phyloP scores from a whole-genome alignment of 2,888 invertebrate genomes.

The Caenorhabditis japonica region DNA sequence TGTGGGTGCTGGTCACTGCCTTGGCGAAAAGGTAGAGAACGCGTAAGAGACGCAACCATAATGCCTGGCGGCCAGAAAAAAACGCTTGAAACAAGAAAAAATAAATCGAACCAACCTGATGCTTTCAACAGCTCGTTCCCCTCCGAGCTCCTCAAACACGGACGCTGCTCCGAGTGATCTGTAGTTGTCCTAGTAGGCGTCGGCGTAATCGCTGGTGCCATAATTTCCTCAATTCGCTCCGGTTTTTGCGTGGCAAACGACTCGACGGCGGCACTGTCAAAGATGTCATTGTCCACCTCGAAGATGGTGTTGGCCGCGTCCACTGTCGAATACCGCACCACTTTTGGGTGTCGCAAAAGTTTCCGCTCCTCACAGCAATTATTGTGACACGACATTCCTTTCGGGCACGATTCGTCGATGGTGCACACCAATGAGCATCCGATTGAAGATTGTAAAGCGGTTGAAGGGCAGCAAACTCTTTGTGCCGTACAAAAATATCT shows the following conservation, averaged over 20 bases:
- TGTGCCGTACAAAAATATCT: conserved; percentile 57
- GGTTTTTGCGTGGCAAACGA: conserved; percentile 26
- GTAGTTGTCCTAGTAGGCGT: conserved; percentile 44
- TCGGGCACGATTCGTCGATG: conserved; percentile 57
- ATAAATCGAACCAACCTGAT: conserved; percentile 23
- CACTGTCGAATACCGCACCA: conserved; percentile 38
- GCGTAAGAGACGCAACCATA: no score
- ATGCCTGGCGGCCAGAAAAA: no score
- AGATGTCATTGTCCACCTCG: conserved; percentile 42
- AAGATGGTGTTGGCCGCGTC: conserved; percentile 45
- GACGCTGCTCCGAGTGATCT: conserved; percentile 21
- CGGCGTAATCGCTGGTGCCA: conserved; percentile 34
- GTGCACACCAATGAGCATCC: conserved; percentile 54
- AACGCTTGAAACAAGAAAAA: no score
- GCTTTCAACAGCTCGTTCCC: conserved; percentile 24
- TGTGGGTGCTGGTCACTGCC: background rate
- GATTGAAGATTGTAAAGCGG: conserved; percentile 30
- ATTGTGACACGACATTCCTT: conserved; percentile 55
- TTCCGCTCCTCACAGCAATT: conserved; percentile 58
- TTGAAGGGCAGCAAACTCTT: conserved; percentile 59
- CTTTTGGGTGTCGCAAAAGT: conserved; percentile 44
- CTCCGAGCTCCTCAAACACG: conserved; percentile 43
- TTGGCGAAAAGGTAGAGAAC: no score
- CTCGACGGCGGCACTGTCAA: conserved; percentile 42
- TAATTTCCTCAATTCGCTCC: conserved; percentile 21